Conservation (phyloP, 2,888 invertebrate genomes). For the Scaptomyza cyrtandrae region DNA sequence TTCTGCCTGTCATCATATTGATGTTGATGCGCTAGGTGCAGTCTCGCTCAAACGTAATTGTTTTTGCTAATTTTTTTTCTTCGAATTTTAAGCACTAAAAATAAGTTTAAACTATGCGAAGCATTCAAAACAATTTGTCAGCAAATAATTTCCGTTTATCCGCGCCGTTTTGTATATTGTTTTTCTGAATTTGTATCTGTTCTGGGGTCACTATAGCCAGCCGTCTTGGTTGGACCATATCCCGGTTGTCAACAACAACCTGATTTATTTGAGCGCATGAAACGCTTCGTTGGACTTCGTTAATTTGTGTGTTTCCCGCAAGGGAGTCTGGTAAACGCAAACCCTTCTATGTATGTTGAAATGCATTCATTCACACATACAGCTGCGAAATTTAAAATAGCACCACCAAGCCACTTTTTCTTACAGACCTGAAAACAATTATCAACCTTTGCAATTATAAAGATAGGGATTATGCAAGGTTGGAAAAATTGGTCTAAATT, state of each 20-base stretch:
- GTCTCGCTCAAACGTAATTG: slow-evolving; percentile 50
- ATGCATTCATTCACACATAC: slow-evolving; percentile 5
- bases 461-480: too few relatives aligned
- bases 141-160: slow-evolving; percentile 76
- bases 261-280: slow-evolving; percentile 84
- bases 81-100: slow-evolving; percentile 60
- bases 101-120: slow-evolving; percentile 74
- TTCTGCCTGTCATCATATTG: slow-evolving; percentile 5
- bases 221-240: slow-evolving; percentile 52
- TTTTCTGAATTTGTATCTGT: slow-evolving; percentile 27
- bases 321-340: slow-evolving; percentile 34
- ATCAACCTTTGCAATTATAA: too few relatives aligned
- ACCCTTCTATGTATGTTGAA: neutral
- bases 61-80: slow-evolving; percentile 52
- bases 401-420: too few relatives aligned
- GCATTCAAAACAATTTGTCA: slow-evolving; percentile 84
- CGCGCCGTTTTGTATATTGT: slow-evolving; percentile 31
- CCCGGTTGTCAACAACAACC: slow-evolving; percentile 83
- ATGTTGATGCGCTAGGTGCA: slow-evolving; percentile 37
- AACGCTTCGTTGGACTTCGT: slow-evolving; percentile 84
- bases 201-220: slow-evolving; percentile 30
- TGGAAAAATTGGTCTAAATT: too few relatives aligned
- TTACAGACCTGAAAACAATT: too few relatives aligned
- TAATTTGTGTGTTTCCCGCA: slow-evolving; percentile 83
- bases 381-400: too few relatives aligned